These are phyloP conservation scores for Cryptoblepharus egeriae DNA, from an alignment of 2,797 vertebrate genomes.

Conservation along the genomic window DNA sequence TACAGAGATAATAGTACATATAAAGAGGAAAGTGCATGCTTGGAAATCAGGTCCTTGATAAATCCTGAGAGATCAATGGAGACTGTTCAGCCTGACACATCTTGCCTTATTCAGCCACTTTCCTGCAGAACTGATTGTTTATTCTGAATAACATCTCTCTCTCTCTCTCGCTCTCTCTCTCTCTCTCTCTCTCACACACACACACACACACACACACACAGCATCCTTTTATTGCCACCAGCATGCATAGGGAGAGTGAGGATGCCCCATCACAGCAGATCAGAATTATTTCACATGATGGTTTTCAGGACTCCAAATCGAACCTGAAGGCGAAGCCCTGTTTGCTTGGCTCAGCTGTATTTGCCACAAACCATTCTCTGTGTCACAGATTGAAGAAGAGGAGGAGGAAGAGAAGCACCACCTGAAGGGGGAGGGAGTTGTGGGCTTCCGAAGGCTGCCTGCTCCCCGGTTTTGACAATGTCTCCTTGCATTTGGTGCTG, in stretches of 20 bases:
- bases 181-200: slow-evolving; percentile 43
- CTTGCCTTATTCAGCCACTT: neutral
- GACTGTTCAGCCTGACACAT: neutral
- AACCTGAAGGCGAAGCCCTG: neutral
- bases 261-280: neutral
- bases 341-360: neutral
- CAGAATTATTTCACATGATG: neutral
- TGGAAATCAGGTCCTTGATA: too few relatives aligned
- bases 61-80: neutral
- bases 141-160: slow-evolving; percentile 14
- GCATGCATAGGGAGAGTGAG: too few relatives aligned
- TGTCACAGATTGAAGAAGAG: neutral
- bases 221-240: too few relatives aligned
- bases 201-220: too few relatives aligned
- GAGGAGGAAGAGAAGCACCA: fast-evolving
- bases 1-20: too few relatives aligned
- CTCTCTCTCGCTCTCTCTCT: neutral
- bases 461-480: slow-evolving; percentile 1
- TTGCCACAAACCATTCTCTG: neutral
- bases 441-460: neutral
- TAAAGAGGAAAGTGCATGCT: too few relatives aligned
- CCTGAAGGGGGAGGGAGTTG: slow-evolving; percentile 10
- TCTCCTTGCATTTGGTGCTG: slow-evolving; percentile 5
- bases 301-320: slow-evolving; percentile 17
- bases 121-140: slow-evolving; percentile 2